phyloP scores from a whole-genome alignment of 2,888 invertebrate species.

The Drosophila stalkeri region DNA sequence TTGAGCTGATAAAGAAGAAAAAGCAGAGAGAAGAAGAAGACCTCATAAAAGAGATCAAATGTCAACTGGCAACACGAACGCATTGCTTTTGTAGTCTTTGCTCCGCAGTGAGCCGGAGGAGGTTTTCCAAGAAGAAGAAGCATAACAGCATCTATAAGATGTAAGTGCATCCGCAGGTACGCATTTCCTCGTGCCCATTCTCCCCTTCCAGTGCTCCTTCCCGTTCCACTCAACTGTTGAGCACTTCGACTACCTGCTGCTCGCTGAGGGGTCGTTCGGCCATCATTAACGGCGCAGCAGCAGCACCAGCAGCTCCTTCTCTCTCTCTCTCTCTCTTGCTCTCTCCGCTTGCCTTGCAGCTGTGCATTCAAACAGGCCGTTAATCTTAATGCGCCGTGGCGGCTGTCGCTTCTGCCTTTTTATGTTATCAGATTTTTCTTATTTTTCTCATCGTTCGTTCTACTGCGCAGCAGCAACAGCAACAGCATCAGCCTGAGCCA shows the following conservation, averaged over 20 bases:
- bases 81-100: conserved; percentile 36
- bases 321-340: not conserved
- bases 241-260: conserved; percentile 26
- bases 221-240: conserved; percentile 38
- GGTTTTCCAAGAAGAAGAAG: conserved; percentile 70
- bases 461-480: conserved; percentile 67
- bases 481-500: conserved; percentile 39
- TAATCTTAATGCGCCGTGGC: conserved; percentile 78
- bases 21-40: conserved; percentile 38
- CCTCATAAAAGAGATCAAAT: conserved; percentile 78
- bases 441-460: conserved; percentile 64
- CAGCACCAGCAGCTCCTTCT: not conserved
- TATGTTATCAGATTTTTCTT: conserved; percentile 71
- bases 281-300: conserved; percentile 48
- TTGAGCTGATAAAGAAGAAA: conserved; percentile 50
- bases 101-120: not conserved
- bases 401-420: conserved; percentile 78
- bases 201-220: conserved; percentile 16
- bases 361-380: conserved; percentile 55
- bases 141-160: conserved; percentile 59
- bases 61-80: conserved; percentile 68
- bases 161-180: conserved; percentile 72
- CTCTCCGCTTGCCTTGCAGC: conserved; percentile 12
- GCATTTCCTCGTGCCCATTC: conserved; percentile 69
- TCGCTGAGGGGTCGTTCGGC: conserved; percentile 25